A percentile compares a stretch with the other conserved stretches of the same genome.
Conservation (phyloP, 2,888 invertebrate genomes). For the Drosophila mayaguana region DNA sequence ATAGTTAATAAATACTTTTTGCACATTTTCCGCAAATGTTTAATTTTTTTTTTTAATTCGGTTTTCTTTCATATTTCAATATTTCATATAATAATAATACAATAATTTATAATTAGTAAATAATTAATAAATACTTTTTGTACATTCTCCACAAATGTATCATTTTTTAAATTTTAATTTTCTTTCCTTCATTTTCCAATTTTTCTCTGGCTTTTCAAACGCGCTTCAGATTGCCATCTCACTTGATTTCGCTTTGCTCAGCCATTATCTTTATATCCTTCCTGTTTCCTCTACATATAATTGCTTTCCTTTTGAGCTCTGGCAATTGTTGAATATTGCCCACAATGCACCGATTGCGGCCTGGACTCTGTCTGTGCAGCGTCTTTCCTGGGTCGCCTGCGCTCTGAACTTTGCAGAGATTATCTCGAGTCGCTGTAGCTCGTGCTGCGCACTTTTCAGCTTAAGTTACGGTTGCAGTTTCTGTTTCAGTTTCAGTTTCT, state of each 20-base stretch:
- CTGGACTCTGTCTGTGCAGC: conserved; percentile 20
- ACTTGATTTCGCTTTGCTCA: background rate
- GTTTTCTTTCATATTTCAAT: background rate
- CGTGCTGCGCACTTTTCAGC: conserved; percentile 42
- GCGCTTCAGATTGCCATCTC: background rate
- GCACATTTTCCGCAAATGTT: background rate
- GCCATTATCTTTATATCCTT: conserved; percentile 22
- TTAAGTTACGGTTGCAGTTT: conserved; percentile 34
- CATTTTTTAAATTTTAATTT: background rate
- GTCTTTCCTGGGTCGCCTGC: conserved; percentile 67
- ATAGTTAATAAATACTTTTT: background rate
- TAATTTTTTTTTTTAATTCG: background rate
- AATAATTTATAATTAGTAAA: background rate
- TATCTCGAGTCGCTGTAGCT: conserved; percentile 29
- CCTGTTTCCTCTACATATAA: conserved; percentile 12
- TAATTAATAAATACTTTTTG: background rate
- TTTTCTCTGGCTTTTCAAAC: background rate
- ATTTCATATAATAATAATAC: no score
- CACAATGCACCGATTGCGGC: conserved; percentile 18
- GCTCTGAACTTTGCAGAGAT: conserved; percentile 49
- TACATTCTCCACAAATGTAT: background rate
- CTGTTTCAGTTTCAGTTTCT: conserved; percentile 34
- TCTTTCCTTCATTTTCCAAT: background rate
- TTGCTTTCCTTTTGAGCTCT: conserved; percentile 8
- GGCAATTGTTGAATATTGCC: conserved; percentile 7